Evolutionary conservation across 2,888 invertebrate genomes (phyloP), one percentile per base, ranked within the genome.

Genomic region (Scelioninae gen. 2): DNA sequence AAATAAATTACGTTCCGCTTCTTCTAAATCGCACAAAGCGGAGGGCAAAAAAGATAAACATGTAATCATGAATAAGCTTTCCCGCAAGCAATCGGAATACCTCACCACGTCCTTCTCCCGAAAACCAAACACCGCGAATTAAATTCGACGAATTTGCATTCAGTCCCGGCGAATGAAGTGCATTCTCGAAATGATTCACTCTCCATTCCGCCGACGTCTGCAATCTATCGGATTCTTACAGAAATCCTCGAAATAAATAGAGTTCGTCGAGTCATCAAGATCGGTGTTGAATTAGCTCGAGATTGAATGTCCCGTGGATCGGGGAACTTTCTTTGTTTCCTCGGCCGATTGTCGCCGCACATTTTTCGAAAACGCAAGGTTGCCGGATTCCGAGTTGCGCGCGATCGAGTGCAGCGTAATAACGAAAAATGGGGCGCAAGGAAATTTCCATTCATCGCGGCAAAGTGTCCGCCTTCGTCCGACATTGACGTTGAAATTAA

Each of bases 241-340:
- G 37, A 52, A 60, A 60, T 53, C 68, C 46, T 69, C 60, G 53
- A 69, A 69, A 61, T 60, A 60, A 69, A 46, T 69, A 69, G 68
- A 45, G 52, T 60, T 69, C 45, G 46, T 48, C 53, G 60, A 69
- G 39, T 60, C 39, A 69, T 69, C 37, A 25, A 45, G 35, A 60
- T 68, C 68, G 53, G 33, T 11, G 18, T 58, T 58, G 45, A 52
- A 45, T 68, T 58, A 68, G 37, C 45, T 48, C 37, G 1, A 22
- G 45, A 2, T 41, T 18, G 11, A 52, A 60, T 68, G 35, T 37
- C 37, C 50, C 15, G 22, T 25, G 37, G 28, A 67, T 45, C 10
- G 15, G 18, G 31, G 19, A 50, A 63, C 10, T 61, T 61, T 50
- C 37, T 37, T 16, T 1, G 5, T 25, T 10, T 25, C 25, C 45